Conservation (phyloP, 2,888 invertebrate species). For the Amphimallon solstitiale region DNA sequence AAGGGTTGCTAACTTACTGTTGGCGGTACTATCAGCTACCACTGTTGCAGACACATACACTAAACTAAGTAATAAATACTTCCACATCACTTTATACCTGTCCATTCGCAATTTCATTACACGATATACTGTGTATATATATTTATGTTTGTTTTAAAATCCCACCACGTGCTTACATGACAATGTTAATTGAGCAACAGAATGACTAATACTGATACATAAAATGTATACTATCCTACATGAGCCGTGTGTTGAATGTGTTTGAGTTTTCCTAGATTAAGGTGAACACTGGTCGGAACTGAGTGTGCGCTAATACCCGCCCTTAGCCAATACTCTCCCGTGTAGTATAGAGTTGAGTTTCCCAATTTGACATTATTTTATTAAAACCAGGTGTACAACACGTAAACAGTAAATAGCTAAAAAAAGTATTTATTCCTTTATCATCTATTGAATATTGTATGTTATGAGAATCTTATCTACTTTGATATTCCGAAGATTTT, state of each 20-base stretch:
- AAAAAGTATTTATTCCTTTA: not conserved
- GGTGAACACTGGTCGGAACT: slow-evolving; percentile 21
- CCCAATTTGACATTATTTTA: not conserved
- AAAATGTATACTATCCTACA: not conserved
- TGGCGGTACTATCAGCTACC: slow-evolving; percentile 25
- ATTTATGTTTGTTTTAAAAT: not conserved
- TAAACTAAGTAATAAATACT: slow-evolving; percentile 36
- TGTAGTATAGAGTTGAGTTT: not conserved
- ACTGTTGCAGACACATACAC: slow-evolving; percentile 36
- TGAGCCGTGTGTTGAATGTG: slow-evolving; percentile 6
- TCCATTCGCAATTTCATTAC: slow-evolving; percentile 26
- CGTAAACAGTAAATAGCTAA: not conserved
- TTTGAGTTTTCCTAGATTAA: slow-evolving; percentile 25
- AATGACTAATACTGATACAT: slow-evolving; percentile 17
- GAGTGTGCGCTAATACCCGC: slow-evolving; percentile 26
- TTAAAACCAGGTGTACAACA: slow-evolving; percentile 14
- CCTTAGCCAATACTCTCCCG: slow-evolving; percentile 25
- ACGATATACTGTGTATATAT: not conserved
- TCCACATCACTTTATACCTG: slow-evolving; percentile 37
- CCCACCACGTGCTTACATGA: slow-evolving; percentile 25
- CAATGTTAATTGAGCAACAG: slow-evolving; percentile 19
- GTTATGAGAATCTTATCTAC: too few relatives aligned
- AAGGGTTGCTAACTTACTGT: slow-evolving; percentile 21
- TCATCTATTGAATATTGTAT: not conserved
- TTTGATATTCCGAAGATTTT: too few relatives aligned